These are phyloP conservation scores for Rhabdomys pumilio DNA, from an alignment of 2,797 vertebrate species.

Conservation along the genomic window DNA sequence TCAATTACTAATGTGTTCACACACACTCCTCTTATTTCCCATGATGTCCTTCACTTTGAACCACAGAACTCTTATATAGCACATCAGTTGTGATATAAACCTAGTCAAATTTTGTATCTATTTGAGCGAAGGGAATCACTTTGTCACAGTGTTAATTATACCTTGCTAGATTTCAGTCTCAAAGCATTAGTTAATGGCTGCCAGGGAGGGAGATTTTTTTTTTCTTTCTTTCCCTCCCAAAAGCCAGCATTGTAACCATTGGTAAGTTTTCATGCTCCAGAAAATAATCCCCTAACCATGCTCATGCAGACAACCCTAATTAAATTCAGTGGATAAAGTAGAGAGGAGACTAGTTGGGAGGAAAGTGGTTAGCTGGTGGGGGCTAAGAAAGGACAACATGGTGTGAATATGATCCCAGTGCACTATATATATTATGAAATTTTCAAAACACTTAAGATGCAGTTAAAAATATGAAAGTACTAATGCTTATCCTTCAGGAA, in stretches of 20 bases:
- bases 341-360: neutral
- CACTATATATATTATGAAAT: neutral
- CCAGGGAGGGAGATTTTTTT: neutral
- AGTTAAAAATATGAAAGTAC: neutral
- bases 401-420: neutral
- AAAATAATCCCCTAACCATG: neutral
- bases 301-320: neutral
- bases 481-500: neutral
- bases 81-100: neutral
- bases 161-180: too few species aligned
- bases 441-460: neutral
- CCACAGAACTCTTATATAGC: conserved; percentile 11
- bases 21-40: neutral
- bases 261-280: neutral
- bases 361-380: neutral
- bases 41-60: conserved; percentile 21
- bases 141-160: neutral
- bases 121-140: neutral
- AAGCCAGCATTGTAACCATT: neutral
- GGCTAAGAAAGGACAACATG: neutral
- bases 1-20: conserved; percentile 4
- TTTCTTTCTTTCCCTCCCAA: neutral
- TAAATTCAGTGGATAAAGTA: neutral
- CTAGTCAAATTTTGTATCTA: neutral
- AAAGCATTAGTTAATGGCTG: neutral